Evolutionary conservation across 2,797 vertebrate genomes (phyloP).

Genomic region (Hypotaenidia okinawae): DNA sequence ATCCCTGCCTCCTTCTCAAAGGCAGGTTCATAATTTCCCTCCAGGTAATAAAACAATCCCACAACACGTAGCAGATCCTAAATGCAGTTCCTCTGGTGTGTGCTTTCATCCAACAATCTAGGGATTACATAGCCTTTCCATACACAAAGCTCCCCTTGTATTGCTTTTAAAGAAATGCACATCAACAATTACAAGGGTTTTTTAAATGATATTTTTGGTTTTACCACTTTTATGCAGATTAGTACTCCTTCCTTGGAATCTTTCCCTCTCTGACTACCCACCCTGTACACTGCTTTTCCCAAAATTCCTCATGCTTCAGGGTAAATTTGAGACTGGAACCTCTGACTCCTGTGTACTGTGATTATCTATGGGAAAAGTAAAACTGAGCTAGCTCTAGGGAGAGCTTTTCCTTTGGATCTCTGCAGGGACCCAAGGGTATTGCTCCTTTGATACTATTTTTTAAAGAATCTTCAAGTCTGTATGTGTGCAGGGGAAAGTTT

Average conservation of each 20-base stretch:
- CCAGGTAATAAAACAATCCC: background rate
- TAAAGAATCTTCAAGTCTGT: constrained; percentile 40
- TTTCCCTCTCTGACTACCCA: fast-evolving
- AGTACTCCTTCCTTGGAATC: background rate
- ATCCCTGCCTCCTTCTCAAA: background rate
- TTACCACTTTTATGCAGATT: background rate
- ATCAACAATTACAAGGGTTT: background rate
- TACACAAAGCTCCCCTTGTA: background rate
- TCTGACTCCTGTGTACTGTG: constrained; percentile 35
- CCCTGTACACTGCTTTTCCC: background rate
- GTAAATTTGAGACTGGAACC: constrained; percentile 57
- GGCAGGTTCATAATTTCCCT: background rate
- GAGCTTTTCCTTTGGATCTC: constrained; percentile 67
- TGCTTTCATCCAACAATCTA: background rate
- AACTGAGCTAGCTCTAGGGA: constrained; percentile 62
- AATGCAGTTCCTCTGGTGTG: background rate
- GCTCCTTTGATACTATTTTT: constrained; percentile 64
- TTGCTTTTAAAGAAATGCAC: background rate
- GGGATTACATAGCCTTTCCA: background rate
- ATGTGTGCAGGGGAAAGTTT: constrained; percentile 51
- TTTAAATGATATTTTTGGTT: background rate
- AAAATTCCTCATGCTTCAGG: constrained; percentile 47
- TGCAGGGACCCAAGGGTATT: constrained; percentile 52
- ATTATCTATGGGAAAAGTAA: constrained; percentile 77
- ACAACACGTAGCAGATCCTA: background rate